A percentile compares a stretch with the other conserved stretches of the same genome.
Conservation (phyloP, 2,888 invertebrate genomes). For the Nesidiocoris tenuis region DNA sequence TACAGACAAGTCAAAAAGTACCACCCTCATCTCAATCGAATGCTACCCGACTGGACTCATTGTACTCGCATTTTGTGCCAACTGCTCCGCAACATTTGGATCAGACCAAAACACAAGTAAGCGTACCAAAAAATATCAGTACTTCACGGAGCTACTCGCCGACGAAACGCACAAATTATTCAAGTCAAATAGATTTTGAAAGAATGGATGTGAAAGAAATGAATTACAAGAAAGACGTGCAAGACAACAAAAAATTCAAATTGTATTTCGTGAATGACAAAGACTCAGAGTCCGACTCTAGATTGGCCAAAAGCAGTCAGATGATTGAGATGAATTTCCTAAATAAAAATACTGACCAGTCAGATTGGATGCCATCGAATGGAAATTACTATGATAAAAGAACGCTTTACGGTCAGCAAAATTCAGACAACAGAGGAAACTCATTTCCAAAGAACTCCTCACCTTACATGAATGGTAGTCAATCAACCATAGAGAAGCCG, state of each 20-base stretch:
- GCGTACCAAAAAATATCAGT: background rate
- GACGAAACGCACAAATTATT: background rate
- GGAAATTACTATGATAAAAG: background rate
- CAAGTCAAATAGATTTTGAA: background rate
- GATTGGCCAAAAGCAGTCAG: background rate
- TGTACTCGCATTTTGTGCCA: background rate
- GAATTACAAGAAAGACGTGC: background rate
- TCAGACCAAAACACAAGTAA: background rate
- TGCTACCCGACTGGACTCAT: background rate
- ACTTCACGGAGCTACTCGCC: background rate
- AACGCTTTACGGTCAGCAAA: background rate
- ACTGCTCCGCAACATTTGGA: background rate
- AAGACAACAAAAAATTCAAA: conserved; percentile 10
- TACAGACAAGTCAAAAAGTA: background rate
- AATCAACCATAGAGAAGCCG: background rate
- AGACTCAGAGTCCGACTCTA: background rate
- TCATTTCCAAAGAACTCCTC: background rate
- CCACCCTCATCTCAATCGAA: background rate
- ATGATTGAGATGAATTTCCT: conserved; percentile 2
- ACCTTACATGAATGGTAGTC: background rate
- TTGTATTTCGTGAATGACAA: conserved; percentile 10
- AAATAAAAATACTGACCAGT: background rate
- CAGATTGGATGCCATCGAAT: background rate
- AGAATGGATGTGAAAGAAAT: conserved; percentile 17
- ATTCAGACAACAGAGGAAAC: background rate